Percentiles rank a stretch among this genome's conserved stretches.
Evolutionary conservation across 1,140 invertebrate genomes (phyloP).

Genomic region (Acromyrmex echinatior): DNA sequence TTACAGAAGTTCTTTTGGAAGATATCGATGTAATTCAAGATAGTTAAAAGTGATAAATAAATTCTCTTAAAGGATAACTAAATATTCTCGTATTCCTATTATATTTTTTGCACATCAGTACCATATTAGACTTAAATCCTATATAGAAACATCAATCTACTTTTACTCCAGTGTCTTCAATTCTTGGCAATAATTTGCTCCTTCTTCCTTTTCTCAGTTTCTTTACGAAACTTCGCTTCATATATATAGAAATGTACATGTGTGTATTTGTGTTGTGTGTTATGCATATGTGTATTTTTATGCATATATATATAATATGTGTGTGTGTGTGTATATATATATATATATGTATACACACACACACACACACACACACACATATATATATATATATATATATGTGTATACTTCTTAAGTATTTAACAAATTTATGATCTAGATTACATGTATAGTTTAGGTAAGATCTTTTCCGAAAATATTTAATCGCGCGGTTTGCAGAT

Average conservation of each 20-base stretch:
- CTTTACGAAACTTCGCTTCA: slow-evolving; percentile 28
- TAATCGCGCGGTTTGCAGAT: slow-evolving; percentile 46
- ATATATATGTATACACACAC: not conserved
- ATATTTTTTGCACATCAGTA: slow-evolving; percentile 6
- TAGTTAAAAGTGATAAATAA: slow-evolving; percentile 8
- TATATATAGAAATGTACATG: slow-evolving; percentile 26
- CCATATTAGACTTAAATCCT: slow-evolving; percentile 20
- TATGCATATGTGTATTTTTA: slow-evolving; percentile 28
- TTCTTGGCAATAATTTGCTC: slow-evolving; percentile 58
- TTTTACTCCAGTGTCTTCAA: slow-evolving; percentile 69
- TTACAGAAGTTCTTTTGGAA: slow-evolving; percentile 44
- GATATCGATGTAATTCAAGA: slow-evolving; percentile 13
- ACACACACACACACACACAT: too few species aligned
- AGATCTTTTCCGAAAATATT: slow-evolving; percentile 73
- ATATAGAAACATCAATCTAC: slow-evolving; percentile 67
- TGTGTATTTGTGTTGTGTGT: slow-evolving; percentile 22
- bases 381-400: not conserved
- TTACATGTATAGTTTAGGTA: slow-evolving; percentile 70
- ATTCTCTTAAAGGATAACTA: slow-evolving; percentile 15
- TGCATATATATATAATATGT: not conserved
- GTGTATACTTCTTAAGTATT: slow-evolving; percentile 65
- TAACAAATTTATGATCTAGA: slow-evolving; percentile 71
- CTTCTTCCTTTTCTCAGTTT: not conserved
- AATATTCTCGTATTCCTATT: not conserved
- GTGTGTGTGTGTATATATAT: slow-evolving; percentile 35